These are phyloP conservation scores for Phorcus lineatus DNA, from an alignment of 2,888 invertebrate species.

Conservation along the genomic window DNA sequence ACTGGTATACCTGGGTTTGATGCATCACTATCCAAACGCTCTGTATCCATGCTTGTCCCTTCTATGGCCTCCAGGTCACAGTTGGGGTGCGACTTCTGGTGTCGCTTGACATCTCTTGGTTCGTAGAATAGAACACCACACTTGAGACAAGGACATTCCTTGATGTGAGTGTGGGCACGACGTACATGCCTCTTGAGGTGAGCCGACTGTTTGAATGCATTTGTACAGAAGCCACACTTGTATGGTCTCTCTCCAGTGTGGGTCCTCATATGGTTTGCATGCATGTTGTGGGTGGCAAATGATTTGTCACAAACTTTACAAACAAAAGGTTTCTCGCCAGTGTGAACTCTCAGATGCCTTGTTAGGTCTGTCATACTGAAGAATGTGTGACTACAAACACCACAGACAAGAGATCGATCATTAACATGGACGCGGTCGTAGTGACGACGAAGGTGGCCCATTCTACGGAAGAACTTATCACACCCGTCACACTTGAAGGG, in stretches of 20 bases:
- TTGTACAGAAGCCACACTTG: background rate
- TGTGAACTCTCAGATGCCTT: background rate
- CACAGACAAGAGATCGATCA: slow-evolving; percentile 11
- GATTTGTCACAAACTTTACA: background rate
- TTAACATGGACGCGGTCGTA: slow-evolving; percentile 7
- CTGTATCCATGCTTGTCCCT: too few relatives aligned
- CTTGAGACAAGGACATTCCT: background rate
- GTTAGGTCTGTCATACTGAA: background rate
- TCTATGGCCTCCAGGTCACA: background rate
- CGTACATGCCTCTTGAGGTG: background rate
- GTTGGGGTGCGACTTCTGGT: background rate
- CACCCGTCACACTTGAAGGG: background rate
- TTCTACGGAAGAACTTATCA: background rate
- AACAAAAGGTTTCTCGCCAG: background rate
- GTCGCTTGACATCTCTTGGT: background rate
- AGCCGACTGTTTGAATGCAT: background rate
- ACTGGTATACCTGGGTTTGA: too few relatives aligned
- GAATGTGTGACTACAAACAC: slow-evolving; percentile 8
- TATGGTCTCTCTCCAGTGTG: background rate
- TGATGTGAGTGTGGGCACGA: background rate
- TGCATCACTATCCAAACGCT: too few relatives aligned
- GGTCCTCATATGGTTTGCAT: background rate
- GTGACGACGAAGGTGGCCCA: background rate
- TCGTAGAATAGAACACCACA: background rate
- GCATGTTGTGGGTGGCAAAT: background rate